A percentile compares a stretch with the other conserved stretches of the same genome.
These are phyloP conservation scores for Toxostoma redivivum DNA, from an alignment of 2,113 vertebrate genomes.

Conservation along the genomic window DNA sequence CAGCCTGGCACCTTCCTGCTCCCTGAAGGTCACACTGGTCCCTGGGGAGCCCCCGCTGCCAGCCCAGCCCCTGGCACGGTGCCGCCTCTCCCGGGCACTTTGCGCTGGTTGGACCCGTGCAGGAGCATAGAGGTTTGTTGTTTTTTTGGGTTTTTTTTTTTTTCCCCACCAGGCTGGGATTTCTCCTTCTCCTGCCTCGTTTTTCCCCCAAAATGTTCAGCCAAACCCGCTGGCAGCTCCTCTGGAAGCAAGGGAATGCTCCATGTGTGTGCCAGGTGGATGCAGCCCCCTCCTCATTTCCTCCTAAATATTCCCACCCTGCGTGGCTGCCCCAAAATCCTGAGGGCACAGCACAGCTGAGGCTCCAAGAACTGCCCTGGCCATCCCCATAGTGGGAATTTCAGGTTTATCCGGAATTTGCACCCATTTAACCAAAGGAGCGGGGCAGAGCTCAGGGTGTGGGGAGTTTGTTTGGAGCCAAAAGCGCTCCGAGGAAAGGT, in stretches of 20 bases:
- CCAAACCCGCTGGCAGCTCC: neutral
- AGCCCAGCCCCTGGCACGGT: conserved; percentile 4
- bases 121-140: neutral
- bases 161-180: neutral
- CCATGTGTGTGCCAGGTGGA: rapidly evolving
- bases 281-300: neutral
- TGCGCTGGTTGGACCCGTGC: neutral
- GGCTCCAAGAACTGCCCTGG: neutral
- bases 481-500: neutral
- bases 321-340: rapidly evolving
- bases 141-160: neutral
- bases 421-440: neutral
- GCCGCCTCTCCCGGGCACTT: neutral
- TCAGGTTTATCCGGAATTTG: conserved; percentile 21
- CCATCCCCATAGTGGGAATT: neutral
- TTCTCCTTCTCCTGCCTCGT: neutral
- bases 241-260: neutral
- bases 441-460: neutral
- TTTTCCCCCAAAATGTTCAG: neutral
- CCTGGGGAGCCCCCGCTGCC: neutral
- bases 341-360: neutral
- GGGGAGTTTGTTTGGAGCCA: neutral
- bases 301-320: neutral
- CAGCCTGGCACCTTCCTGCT: neutral
- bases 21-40: conserved; percentile 13